Evolutionary conservation across 1,140 invertebrate genomes (phyloP), one percentile per base, ranked within the genome.

Genomic region (Solenopsis fugax): DNA sequence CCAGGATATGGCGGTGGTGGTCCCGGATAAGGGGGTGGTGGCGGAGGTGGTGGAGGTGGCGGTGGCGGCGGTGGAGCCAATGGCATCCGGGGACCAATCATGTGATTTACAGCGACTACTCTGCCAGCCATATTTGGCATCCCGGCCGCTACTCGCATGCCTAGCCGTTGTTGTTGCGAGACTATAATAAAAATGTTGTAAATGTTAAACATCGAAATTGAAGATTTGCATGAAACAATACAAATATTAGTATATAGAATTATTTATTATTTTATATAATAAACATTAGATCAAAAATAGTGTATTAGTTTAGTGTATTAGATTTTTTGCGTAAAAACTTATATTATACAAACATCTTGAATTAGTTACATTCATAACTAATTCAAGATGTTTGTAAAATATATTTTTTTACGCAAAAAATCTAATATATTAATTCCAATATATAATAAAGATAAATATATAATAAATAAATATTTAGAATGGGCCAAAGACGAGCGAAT

Each of bases 21-120:
- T 81, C 95, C 96, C 48, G 96, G 96, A 72, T 97, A 97, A 94
- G 97, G 97, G 4, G 97, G 97, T 41, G 97, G 97, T 41, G 58
- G 58, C n/a, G 97, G 56, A 9, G 56, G 56, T 9, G 60, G 60
- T 4, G 37, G 97, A 18, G 96, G 97, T 45, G 97, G 97, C 45
- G 97, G 97, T 21, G 96, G 96, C 4, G 96, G 96, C 9, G 96
- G 96, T 21, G 96, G 96, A 0, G 95, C 95, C 0, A 95, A 91
- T 4, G 96, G 95, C 92, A 95, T 94, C 82, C 95, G 91, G 12
- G 95, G 93, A 1, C 93, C 94, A 81, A 95, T 93, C 93, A 95
- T 95, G 54, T 95, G 94, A 87, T 93, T 93, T 6, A 95, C 94
- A 2, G 94, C 93, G 4, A 95, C 95, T 9, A 95, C 94, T 88